Evolutionary conservation across 2,797 vertebrate species (phyloP).

Genomic region (Pseudomugil tenellus): DNA sequence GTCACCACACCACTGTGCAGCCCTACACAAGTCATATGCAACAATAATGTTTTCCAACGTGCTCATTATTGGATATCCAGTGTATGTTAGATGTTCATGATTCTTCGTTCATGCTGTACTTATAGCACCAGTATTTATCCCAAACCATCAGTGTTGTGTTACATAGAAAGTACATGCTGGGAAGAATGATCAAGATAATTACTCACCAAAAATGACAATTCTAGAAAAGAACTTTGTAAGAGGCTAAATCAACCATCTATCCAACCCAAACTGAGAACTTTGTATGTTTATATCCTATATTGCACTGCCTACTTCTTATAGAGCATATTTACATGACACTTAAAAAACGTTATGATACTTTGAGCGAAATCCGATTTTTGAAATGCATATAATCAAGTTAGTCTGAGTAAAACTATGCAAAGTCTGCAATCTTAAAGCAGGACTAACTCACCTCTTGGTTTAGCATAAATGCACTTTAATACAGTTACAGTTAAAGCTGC

Average conservation of each 20-base stretch:
- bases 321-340: neutral
- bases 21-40: slow-evolving; percentile 36
- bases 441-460: neutral
- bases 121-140: neutral
- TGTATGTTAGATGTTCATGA: slow-evolving; percentile 14
- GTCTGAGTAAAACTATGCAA: too few species aligned
- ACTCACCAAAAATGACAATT: neutral
- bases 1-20: too few species aligned
- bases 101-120: neutral
- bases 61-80: slow-evolving; percentile 26
- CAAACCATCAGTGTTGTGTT: neutral
- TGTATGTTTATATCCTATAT: neutral
- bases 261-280: neutral
- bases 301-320: neutral
- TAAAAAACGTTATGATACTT: neutral
- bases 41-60: slow-evolving; percentile 22
- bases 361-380: neutral
- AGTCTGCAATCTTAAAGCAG: too few species aligned
- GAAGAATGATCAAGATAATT: neutral
- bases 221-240: neutral
- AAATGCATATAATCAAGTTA: too few species aligned
- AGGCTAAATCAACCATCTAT: neutral
- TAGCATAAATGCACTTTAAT: neutral
- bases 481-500: neutral
- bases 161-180: neutral